These are phyloP conservation scores for Epinotia nisella DNA, from an alignment of 2,888 invertebrate genomes.

Conservation along the genomic window DNA sequence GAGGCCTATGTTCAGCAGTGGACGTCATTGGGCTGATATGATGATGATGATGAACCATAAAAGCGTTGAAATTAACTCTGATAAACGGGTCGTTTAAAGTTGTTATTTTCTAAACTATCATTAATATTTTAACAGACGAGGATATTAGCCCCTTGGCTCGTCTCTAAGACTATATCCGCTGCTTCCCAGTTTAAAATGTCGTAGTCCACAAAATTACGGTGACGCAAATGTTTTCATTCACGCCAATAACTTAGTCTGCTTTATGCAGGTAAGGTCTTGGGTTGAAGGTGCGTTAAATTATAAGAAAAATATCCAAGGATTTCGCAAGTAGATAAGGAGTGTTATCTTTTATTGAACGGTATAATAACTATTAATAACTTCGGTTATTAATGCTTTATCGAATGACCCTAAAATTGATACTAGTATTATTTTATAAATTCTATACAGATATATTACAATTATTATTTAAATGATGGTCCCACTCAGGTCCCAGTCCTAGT, in stretches of 20 bases:
- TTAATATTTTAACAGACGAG: background rate
- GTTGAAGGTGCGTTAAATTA: constrained; percentile 28
- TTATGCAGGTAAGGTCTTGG: constrained; percentile 28
- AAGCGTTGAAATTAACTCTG: no score
- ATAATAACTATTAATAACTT: no score
- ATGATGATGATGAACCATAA: no score
- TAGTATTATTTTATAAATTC: no score
- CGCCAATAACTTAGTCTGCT: constrained; percentile 38
- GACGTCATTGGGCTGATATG: no score
- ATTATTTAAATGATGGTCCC: no score
- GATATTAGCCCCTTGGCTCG: background rate
- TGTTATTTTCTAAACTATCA: background rate
- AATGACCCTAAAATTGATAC: no score
- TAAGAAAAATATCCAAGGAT: background rate
- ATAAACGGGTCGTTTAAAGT: no score
- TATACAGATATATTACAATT: no score
- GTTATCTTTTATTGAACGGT: background rate
- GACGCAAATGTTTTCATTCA: constrained; percentile 43
- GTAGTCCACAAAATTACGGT: constrained; percentile 34
- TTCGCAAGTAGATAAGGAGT: background rate
- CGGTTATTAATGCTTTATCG: no score
- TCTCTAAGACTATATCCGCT: constrained; percentile 12
- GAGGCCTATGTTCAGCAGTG: no score
- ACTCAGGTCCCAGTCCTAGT: no score
- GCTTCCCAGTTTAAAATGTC: constrained; percentile 38